Conservation (phyloP, 2,113 vertebrate genomes). For the Limanda limanda region DNA sequence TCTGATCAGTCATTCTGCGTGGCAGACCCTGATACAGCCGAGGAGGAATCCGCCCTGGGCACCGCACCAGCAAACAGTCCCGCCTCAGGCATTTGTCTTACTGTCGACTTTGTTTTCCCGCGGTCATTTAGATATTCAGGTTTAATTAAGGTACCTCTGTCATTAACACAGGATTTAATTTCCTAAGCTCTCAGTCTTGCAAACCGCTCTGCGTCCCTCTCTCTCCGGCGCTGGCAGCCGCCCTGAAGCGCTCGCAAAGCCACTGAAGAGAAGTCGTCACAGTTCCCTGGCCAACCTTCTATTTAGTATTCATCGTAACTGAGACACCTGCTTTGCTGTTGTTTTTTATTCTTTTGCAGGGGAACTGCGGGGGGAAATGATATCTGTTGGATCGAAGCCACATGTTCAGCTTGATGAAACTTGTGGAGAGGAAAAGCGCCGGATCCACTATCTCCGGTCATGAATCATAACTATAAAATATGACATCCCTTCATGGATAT, state of each 20-base stretch:
- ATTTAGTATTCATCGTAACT: conserved; percentile 72
- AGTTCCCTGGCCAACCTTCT: conserved; percentile 62
- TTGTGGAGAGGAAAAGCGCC: conserved; percentile 46
- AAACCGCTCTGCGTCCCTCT: conserved; percentile 4
- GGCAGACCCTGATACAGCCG: conserved; percentile 12
- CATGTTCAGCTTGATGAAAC: conserved; percentile 62
- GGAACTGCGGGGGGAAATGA: conserved; percentile 61
- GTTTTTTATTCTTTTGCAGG: conserved; percentile 43
- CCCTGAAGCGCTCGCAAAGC: conserved; percentile 25
- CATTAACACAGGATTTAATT: conserved; percentile 71
- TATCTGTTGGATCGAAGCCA: conserved; percentile 65
- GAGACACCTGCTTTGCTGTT: conserved; percentile 63
- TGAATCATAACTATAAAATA: conserved; percentile 68
- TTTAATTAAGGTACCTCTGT: conserved; percentile 77
- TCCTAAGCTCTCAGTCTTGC: conserved; percentile 62
- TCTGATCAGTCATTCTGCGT: conserved; percentile 56
- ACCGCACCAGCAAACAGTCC: conserved; percentile 36
- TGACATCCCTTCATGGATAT: conserved; percentile 35
- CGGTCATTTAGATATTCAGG: conserved; percentile 65
- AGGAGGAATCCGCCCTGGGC: conserved; percentile 49
- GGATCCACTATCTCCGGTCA: conserved; percentile 63
- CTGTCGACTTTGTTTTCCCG: conserved; percentile 66
- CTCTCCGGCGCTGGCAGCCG: conserved; percentile 34
- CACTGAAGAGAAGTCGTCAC: conserved; percentile 32
- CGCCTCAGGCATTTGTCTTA: conserved; percentile 70